phyloP scores from a whole-genome alignment of 2,797 vertebrate genomes.

The Paratrypauchen microcephalus region DNA sequence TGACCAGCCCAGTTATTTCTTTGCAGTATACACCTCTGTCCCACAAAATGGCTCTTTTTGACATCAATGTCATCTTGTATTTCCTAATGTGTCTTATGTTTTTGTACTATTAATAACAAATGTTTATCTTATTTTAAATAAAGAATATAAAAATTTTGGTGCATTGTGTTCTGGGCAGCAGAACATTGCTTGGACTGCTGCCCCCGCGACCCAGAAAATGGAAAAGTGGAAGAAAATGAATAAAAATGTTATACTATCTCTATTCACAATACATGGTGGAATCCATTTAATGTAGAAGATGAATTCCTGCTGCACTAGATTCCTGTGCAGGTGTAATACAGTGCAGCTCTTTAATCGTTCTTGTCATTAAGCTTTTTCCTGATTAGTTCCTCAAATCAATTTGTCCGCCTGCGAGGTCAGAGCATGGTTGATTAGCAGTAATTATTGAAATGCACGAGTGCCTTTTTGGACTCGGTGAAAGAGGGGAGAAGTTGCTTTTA shows the following conservation, averaged over 20 bases:
- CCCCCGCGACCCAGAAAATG: too few relatives aligned
- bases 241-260: slow-evolving; percentile 60
- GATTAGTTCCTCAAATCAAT: slow-evolving; percentile 63
- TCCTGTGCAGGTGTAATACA: slow-evolving; percentile 44
- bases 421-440: slow-evolving; percentile 54
- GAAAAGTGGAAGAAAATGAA: too few relatives aligned
- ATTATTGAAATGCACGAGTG: slow-evolving; percentile 50
- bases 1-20: slow-evolving; percentile 24
- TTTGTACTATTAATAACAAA: slow-evolving; percentile 85
- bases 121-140: slow-evolving; percentile 97
- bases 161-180: too few relatives aligned
- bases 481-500: neutral
- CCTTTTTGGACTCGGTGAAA: slow-evolving; percentile 26
- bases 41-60: slow-evolving; percentile 57
- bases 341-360: slow-evolving; percentile 47
- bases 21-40: slow-evolving; percentile 52
- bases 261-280: neutral
- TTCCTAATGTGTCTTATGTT: slow-evolving; percentile 81
- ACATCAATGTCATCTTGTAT: slow-evolving; percentile 78
- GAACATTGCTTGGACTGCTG: too few relatives aligned
- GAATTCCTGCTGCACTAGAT: slow-evolving; percentile 24
- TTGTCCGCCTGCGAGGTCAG: slow-evolving; percentile 44
- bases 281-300: neutral
- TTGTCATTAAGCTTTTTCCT: slow-evolving; percentile 53
- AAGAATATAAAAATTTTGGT: slow-evolving; percentile 84